These are phyloP conservation scores for Melitaea athalia DNA, from an alignment of 2,888 invertebrate genomes.

Conservation along the genomic window DNA sequence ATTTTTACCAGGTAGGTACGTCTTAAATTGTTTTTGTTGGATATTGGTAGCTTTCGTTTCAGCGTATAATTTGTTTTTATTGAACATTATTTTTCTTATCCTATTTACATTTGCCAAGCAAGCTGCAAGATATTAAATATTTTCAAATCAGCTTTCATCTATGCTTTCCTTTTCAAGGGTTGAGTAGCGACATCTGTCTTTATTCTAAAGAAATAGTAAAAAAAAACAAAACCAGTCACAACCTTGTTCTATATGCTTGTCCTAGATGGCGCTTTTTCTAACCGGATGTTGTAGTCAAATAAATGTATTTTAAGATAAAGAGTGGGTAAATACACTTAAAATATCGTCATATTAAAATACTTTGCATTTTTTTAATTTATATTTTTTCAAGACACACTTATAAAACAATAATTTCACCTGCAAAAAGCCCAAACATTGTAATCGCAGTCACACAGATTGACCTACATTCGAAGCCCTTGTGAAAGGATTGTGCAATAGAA, in stretches of 20 bases:
- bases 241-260: not conserved
- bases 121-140: too few species aligned
- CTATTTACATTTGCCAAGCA: too few species aligned
- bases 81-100: too few species aligned
- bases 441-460: conserved; percentile 76
- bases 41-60: too few species aligned
- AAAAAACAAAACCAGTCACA: not conserved
- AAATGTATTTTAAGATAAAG: conserved; percentile 22
- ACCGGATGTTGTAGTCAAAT: conserved; percentile 43
- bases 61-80: too few species aligned
- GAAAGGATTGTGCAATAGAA: conserved; percentile 83
- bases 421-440: conserved; percentile 47
- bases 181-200: conserved; percentile 15
- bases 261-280: conserved; percentile 44
- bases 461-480: conserved; percentile 82
- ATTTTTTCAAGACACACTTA: not conserved
- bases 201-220: not conserved
- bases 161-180: not conserved
- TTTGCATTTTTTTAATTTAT: not conserved
- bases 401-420: not conserved
- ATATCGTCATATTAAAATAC: not conserved
- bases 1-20: too few species aligned
- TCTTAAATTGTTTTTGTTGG: too few species aligned
- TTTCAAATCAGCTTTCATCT: too few species aligned
- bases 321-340: conserved; percentile 12